A percentile compares a stretch with the other conserved stretches of the same genome.
Evolutionary conservation across 2,797 vertebrate species (phyloP).

Genomic region (Cirrhinus molitorella): DNA sequence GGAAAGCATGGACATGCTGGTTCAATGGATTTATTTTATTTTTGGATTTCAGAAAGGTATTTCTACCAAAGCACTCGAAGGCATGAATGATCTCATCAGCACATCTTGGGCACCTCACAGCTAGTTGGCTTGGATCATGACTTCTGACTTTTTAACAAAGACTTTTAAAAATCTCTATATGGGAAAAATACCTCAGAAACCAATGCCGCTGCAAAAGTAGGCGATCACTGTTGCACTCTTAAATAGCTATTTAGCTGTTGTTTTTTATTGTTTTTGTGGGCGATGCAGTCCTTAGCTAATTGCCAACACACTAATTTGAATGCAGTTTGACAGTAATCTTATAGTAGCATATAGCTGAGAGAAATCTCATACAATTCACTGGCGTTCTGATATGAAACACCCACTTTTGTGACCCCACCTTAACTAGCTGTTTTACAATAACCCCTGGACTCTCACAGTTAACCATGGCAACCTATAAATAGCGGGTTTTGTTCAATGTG

Average conservation of each 20-base stretch:
- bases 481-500: not conserved
- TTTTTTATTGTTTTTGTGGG: not conserved
- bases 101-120: not conserved
- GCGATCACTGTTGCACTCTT: not conserved
- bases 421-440: not conserved
- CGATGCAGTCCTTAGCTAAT: not conserved
- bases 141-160: not conserved
- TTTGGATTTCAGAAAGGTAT: not conserved
- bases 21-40: not conserved
- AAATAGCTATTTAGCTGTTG: not conserved
- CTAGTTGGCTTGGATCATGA: not conserved
- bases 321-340: not conserved
- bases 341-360: not conserved
- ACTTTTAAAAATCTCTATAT: not conserved
- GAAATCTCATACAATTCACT: not conserved
- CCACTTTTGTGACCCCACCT: not conserved
- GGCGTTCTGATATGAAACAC: not conserved
- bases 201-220: not conserved
- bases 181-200: not conserved
- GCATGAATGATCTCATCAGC: too few species aligned
- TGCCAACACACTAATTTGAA: not conserved
- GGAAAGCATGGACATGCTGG: too few species aligned
- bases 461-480: slow-evolving; percentile 25
- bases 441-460: not conserved
- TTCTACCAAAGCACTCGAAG: not conserved